A percentile compares a stretch with the other conserved stretches of the same genome.
Evolutionary conservation across 2,888 invertebrate genomes (phyloP).

Genomic region (Epinotia bilunana): DNA sequence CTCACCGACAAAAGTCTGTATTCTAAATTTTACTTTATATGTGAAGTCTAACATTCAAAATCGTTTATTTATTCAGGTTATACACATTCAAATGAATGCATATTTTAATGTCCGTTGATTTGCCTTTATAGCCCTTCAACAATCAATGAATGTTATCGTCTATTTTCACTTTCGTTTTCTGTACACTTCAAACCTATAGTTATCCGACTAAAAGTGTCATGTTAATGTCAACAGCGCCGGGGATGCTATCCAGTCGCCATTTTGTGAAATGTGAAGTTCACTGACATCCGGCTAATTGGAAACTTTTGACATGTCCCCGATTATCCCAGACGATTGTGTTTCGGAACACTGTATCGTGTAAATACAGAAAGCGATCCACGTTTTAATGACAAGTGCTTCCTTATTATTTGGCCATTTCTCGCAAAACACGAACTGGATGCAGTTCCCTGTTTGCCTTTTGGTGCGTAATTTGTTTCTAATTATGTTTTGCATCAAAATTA

Average conservation of each 20-base stretch:
- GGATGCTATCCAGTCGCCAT: slow-evolving; percentile 34
- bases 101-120: slow-evolving; percentile 38
- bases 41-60: background rate
- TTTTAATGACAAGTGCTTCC: background rate
- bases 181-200: slow-evolving; percentile 40
- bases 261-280: slow-evolving; percentile 38
- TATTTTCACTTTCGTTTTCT: slow-evolving; percentile 54
- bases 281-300: slow-evolving; percentile 34
- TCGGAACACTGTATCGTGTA: background rate
- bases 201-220: slow-evolving; percentile 28
- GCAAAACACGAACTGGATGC: too few relatives aligned
- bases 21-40: background rate
- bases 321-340: slow-evolving; percentile 11
- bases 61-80: slow-evolving; percentile 12
- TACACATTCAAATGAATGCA: slow-evolving; percentile 31
- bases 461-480: too few relatives aligned
- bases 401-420: background rate
- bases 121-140: slow-evolving; percentile 45
- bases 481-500: too few relatives aligned
- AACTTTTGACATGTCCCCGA: slow-evolving; percentile 20
- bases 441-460: too few relatives aligned
- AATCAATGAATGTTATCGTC: slow-evolving; percentile 51
- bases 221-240: slow-evolving; percentile 36
- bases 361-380: background rate
- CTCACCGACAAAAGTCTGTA: background rate